Percentiles rank a stretch among this genome's conserved stretches.
Conservation (phyloP, 2,888 invertebrate species). For the Andrena marginata region DNA sequence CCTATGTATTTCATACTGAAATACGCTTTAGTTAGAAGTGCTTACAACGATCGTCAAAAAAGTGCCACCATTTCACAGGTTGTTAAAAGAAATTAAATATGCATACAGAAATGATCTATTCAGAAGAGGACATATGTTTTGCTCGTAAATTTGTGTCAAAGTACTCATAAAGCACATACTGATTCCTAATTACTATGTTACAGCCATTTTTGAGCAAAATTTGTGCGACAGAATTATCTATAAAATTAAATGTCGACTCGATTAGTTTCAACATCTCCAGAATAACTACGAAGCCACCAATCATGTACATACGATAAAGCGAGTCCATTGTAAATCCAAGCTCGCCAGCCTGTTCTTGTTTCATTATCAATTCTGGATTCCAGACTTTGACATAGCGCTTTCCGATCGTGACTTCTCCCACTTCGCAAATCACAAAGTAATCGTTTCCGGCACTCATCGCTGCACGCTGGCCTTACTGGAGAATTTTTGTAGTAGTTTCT, state of each 20-base stretch:
- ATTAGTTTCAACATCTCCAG: constrained; percentile 69
- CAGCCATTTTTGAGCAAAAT: neutral
- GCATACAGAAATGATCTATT: neutral
- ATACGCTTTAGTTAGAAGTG: no score
- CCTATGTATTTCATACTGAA: no score
- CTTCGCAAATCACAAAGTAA: constrained; percentile 94
- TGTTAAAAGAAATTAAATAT: neutral
- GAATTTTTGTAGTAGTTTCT: constrained; percentile 97
- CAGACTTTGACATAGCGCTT: constrained; percentile 92
- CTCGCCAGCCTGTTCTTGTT: constrained; percentile 92
- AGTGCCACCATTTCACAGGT: neutral
- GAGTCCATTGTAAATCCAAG: constrained; percentile 95
- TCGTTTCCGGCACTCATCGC: constrained; percentile 94
- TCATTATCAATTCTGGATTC: constrained; percentile 94
- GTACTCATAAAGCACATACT: neutral
- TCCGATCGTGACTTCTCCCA: constrained; percentile 94
- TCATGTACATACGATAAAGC: constrained; percentile 93
- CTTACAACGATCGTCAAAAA: no score
- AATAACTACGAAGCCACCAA: constrained; percentile 75
- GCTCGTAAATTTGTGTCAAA: neutral
- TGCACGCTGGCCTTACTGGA: constrained; percentile 92
- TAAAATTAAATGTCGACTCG: constrained; percentile 50
- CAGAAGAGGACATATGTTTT: neutral
- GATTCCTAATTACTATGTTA: neutral
- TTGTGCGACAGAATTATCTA: neutral